Conservation (phyloP, 2,113 vertebrate species). For the Tautogolabrus adspersus region DNA sequence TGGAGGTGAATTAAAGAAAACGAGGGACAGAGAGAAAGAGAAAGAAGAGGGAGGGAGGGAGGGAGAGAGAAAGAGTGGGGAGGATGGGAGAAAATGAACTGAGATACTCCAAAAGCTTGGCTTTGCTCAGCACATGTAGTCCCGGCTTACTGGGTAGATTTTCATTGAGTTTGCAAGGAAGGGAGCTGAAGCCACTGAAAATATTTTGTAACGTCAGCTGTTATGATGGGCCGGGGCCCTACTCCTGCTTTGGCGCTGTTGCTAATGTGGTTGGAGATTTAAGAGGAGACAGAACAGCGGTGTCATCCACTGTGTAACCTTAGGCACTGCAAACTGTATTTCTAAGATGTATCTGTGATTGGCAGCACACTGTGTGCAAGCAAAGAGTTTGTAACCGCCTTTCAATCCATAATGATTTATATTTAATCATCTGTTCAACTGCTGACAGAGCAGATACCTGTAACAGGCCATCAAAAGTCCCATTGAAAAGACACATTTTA, state of each 20-base stretch:
- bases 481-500: no score
- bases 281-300: conserved; percentile 61
- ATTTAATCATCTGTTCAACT: conserved; percentile 1
- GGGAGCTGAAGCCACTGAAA: conserved; percentile 74
- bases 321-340: conserved; percentile 54
- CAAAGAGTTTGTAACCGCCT: background rate
- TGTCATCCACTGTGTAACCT: conserved; percentile 66
- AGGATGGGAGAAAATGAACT: conserved; percentile 51
- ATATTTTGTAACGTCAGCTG: conserved; percentile 80
- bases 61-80: conserved; percentile 23
- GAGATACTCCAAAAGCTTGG: conserved; percentile 68
- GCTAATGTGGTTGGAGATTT: conserved; percentile 66
- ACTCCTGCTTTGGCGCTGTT: conserved; percentile 62
- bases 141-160: conserved; percentile 61
- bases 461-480: conserved; percentile 12
- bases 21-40: conserved; percentile 45
- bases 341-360: conserved; percentile 27
- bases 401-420: background rate
- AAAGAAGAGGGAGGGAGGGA: conserved; percentile 32
- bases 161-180: conserved; percentile 73
- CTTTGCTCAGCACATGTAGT: conserved; percentile 62
- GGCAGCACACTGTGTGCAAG: conserved; percentile 1
- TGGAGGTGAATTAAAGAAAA: conserved; percentile 76
- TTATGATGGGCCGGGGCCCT: conserved; percentile 73
- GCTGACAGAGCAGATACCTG: background rate